phyloP scores from a whole-genome alignment of 1,140 invertebrate genomes.

The Pogonomyrmex californicus region DNA sequence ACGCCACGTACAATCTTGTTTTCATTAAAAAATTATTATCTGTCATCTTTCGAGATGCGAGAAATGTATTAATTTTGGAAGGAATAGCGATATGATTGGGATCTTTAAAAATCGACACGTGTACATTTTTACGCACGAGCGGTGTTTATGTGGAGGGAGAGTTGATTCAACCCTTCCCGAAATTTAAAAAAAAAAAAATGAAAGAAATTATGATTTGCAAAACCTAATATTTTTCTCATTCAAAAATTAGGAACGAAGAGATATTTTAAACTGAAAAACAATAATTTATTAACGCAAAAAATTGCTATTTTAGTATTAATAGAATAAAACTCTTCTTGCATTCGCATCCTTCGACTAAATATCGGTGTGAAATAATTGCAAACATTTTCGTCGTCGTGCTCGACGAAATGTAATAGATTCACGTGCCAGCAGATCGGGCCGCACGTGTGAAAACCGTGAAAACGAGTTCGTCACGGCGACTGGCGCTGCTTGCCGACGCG shows the following conservation, averaged over 20 bases:
- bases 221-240: no score
- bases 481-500: slow-evolving; percentile 36
- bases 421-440: slow-evolving; percentile 26
- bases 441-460: slow-evolving; percentile 46
- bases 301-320: no score
- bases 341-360: not conserved
- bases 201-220: no score
- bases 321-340: not conserved
- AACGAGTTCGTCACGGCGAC: slow-evolving; percentile 31
- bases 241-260: no score
- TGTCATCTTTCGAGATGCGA: not conserved
- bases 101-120: not conserved
- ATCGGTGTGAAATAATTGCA: slow-evolving; percentile 15
- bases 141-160: not conserved
- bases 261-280: no score
- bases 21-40: not conserved
- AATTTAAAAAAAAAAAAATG: no score
- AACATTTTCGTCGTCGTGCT: slow-evolving; percentile 5
- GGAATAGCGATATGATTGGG: not conserved
- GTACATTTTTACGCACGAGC: not conserved
- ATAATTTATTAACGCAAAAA: no score
- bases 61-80: not conserved
- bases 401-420: not conserved
- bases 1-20: no score
- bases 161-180: no score